Percentiles rank a stretch among this genome's conserved stretches.
These are phyloP conservation scores for Listronotus oregonensis DNA, from an alignment of 1,140 invertebrate genomes.

Conservation along the genomic window DNA sequence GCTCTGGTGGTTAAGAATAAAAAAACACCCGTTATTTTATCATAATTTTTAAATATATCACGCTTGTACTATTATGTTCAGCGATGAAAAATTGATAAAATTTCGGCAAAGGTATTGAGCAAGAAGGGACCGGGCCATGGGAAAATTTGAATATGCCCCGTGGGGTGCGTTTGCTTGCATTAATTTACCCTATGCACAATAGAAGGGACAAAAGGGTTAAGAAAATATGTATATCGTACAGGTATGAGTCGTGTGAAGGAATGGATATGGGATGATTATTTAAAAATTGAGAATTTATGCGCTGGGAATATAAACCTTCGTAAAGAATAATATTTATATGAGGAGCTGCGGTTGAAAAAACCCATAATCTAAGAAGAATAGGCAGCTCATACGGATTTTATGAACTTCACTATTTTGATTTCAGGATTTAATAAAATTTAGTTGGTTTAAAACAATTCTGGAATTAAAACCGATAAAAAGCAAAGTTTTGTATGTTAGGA, in stretches of 20 bases:
- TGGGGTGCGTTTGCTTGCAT: constrained; percentile 29
- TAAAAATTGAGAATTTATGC: no score
- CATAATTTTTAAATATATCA: constrained; percentile 31
- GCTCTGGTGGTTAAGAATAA: constrained; percentile 26
- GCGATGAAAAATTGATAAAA: constrained; percentile 33
- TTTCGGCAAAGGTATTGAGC: constrained; percentile 27
- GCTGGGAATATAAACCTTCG: no score
- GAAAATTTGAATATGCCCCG: constrained; percentile 27
- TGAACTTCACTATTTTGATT: no score
- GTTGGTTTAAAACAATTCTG: no score
- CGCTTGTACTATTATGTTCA: constrained; percentile 15
- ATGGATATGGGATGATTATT: constrained; percentile 6
- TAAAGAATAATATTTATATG: no score
- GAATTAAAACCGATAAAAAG: no score
- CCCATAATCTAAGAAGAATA: no score
- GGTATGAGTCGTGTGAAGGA: constrained; percentile 15
- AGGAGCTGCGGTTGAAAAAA: no score
- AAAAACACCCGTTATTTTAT: constrained; percentile 28
- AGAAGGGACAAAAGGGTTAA: constrained; percentile 21
- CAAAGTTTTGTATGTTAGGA: no score
- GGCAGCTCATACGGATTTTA: no score
- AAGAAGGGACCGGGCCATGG: constrained; percentile 18
- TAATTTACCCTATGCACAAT: constrained; percentile 28
- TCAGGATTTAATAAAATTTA: no score
- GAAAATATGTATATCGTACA: constrained; percentile 14